phyloP scores from a whole-genome alignment of 2,888 invertebrate genomes.

The Slavum lentiscoides region DNA sequence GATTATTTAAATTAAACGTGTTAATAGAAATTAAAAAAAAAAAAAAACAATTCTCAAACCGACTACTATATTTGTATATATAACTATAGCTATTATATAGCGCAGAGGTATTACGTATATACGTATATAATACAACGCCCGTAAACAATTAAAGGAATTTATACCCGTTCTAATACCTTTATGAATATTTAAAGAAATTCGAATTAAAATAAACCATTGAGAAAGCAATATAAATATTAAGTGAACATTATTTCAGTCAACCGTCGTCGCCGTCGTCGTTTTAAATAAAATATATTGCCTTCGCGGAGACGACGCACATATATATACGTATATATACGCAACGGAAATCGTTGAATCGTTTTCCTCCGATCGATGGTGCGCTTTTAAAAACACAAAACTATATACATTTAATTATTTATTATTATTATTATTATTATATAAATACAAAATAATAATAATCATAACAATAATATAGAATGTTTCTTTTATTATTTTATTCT shows the following conservation, averaged over 20 bases:
- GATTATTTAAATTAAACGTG: no score
- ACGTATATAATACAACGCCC: neutral
- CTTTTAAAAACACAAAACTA: no score
- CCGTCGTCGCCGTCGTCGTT: neutral
- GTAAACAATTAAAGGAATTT: neutral
- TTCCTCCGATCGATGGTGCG: no score
- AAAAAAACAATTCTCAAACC: no score
- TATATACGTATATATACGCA: neutral
- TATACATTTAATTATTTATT: no score
- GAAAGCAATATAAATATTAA: constrained; percentile 43
- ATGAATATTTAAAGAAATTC: constrained; percentile 31
- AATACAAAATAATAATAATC: no score
- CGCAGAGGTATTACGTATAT: neutral
- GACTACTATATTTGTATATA: no score
- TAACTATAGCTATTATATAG: no score
- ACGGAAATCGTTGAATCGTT: neutral
- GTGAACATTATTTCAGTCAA: constrained; percentile 6
- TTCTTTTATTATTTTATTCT: no score
- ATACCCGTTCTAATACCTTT: neutral
- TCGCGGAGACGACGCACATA: neutral
- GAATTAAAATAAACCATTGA: constrained; percentile 27
- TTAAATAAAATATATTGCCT: constrained; percentile 36
- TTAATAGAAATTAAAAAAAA: no score
- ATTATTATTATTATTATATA: no score
- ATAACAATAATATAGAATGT: no score